phyloP scores from a whole-genome alignment of 2,888 invertebrate species.

The Apodemia hepburni region DNA sequence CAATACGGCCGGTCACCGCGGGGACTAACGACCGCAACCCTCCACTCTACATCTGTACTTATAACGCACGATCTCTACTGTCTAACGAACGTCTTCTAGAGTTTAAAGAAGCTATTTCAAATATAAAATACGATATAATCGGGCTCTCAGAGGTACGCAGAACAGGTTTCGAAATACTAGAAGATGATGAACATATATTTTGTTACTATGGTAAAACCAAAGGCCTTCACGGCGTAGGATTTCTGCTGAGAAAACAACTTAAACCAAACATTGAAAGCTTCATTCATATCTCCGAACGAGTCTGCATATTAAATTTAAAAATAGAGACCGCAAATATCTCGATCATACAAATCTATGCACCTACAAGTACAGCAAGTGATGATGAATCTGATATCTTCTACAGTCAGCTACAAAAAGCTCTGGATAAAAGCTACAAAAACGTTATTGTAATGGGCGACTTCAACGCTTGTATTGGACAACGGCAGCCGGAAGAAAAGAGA shows the following conservation, averaged over 20 bases:
- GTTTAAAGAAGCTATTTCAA: slow-evolving; percentile 6
- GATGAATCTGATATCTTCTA: slow-evolving; percentile 21
- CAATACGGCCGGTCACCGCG: slow-evolving; percentile 28
- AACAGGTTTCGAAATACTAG: slow-evolving; percentile 8
- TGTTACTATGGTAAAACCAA: slow-evolving; percentile 26
- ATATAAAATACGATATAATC: slow-evolving; percentile 13
- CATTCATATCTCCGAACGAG: slow-evolving; percentile 29
- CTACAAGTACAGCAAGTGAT: slow-evolving; percentile 21
- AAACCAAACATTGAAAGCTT: slow-evolving; percentile 24
- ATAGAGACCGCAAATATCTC: slow-evolving; percentile 19
- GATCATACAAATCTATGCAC: slow-evolving; percentile 28
- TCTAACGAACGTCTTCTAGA: slow-evolving; percentile 6
- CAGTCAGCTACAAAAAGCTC: slow-evolving; percentile 20
- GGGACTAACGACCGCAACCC: slow-evolving; percentile 19
- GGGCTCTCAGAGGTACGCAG: slow-evolving; percentile 11
- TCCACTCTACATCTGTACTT: slow-evolving; percentile 29
- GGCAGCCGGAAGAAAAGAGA: slow-evolving; percentile 23
- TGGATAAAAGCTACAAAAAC: slow-evolving; percentile 4
- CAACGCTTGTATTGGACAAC: slow-evolving; percentile 26
- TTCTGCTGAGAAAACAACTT: slow-evolving; percentile 26
- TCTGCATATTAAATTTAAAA: slow-evolving; percentile 27
- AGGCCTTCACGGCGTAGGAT: slow-evolving; percentile 29
- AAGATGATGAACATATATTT: slow-evolving; percentile 27
- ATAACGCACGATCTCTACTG: slow-evolving; percentile 18
- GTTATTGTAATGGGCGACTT: slow-evolving; percentile 22